phyloP scores from a whole-genome alignment of 2,113 vertebrate species.

The Oncorhynchus tshawytscha region DNA sequence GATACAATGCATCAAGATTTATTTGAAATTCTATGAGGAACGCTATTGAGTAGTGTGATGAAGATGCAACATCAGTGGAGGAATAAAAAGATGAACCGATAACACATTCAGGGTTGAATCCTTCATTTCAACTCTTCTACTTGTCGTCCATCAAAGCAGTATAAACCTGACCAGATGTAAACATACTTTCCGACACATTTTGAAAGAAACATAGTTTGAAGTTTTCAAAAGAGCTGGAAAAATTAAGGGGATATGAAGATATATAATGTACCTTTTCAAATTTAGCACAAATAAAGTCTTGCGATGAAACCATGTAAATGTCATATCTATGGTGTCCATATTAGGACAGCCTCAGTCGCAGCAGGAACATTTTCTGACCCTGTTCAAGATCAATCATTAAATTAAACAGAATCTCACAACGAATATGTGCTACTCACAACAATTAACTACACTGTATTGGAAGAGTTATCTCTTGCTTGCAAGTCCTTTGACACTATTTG shows the following conservation, averaged over 20 bases:
- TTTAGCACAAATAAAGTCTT: background rate
- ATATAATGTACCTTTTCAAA: background rate
- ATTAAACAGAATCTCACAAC: background rate
- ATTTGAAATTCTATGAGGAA: background rate
- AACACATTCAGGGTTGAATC: background rate
- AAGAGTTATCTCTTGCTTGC: background rate
- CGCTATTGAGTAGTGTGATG: background rate
- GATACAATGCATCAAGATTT: conserved; percentile 1
- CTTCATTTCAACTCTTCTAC: background rate
- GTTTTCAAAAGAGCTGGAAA: no score
- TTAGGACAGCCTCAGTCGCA: background rate
- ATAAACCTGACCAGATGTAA: background rate
- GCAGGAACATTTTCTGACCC: background rate
- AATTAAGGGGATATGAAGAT: no score
- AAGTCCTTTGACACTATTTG: background rate
- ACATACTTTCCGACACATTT: no score
- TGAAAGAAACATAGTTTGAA: no score
- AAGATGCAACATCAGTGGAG: background rate
- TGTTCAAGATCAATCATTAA: background rate
- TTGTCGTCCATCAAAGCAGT: background rate
- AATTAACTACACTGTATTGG: background rate
- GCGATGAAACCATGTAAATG: no score
- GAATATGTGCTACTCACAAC: background rate
- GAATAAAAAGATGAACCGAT: no score
- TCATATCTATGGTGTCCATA: no score